Percentiles rank a stretch among this genome's conserved stretches.
These are phyloP conservation scores for Paragorgia papillata DNA, from an alignment of 92 coral and sea anemone species.

Conservation along the genomic window DNA sequence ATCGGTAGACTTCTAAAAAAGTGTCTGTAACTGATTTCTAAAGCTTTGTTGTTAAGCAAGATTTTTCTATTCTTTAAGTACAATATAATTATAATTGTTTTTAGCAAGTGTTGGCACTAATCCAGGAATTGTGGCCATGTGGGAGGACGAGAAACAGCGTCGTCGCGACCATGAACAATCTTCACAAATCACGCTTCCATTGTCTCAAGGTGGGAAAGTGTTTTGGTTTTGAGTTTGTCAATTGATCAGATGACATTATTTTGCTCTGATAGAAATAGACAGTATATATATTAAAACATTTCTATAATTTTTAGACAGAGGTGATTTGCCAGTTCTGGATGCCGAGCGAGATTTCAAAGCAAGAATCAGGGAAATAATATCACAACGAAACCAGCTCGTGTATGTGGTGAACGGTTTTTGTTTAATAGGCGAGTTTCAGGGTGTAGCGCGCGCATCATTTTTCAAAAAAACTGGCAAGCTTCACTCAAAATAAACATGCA, in stretches of 20 bases:
- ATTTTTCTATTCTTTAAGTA: not conserved
- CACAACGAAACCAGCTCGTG: slow-evolving; percentile 75
- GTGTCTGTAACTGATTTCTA: no score
- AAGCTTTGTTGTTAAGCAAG: no score
- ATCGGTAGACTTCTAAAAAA: no score
- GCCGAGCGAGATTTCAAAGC: slow-evolving; percentile 72
- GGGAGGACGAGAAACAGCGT: slow-evolving; percentile 94
- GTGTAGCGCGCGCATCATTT: no score
- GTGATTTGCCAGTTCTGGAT: slow-evolving; percentile 63
- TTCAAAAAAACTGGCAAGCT: no score
- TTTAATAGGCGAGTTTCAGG: no score
- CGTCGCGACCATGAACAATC: slow-evolving; percentile 70
- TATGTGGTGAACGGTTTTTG: slow-evolving; percentile 44
- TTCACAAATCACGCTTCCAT: slow-evolving; percentile 59
- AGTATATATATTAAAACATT: no score
- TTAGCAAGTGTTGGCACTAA: slow-evolving; percentile 80
- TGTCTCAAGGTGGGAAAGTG: slow-evolving; percentile 37
- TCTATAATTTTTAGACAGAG: slow-evolving; percentile 84
- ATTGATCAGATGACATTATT: no score
- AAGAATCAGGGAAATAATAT: slow-evolving; percentile 69
- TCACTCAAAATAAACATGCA: no score
- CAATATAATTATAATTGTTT: no score
- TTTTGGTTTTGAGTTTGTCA: no score
- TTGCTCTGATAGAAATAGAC: no score
- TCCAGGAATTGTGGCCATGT: slow-evolving; percentile 92